Percentiles rank a stretch among this genome's conserved stretches.
Evolutionary conservation across 1,140 invertebrate species (phyloP).

Genomic region (Trachymyrmex septentrionalis): DNA sequence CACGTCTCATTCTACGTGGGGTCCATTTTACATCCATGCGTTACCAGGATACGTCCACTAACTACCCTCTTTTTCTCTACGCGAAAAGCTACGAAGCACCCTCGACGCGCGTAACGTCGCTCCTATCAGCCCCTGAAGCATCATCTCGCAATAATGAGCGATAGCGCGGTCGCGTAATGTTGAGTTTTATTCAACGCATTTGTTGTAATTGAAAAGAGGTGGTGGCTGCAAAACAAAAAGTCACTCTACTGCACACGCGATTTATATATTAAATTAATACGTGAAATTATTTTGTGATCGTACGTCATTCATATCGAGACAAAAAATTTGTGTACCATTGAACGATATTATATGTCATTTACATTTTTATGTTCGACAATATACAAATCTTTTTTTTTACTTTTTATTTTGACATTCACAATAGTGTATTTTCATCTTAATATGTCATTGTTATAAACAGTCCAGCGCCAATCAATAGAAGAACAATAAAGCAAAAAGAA

Average conservation of each 20-base stretch:
- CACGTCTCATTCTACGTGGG: background rate
- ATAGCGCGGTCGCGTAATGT: constrained; percentile 43
- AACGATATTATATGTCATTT: background rate
- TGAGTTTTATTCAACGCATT: constrained; percentile 13
- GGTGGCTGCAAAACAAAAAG: background rate
- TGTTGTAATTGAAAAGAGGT: background rate
- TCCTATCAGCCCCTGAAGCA: constrained; percentile 2
- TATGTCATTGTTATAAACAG: background rate
- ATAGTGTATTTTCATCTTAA: background rate
- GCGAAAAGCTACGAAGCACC: constrained; percentile 48
- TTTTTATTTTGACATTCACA: background rate
- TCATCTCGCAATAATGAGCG: constrained; percentile 53
- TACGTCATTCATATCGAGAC: too few relatives aligned
- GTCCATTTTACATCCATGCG: constrained; percentile 40
- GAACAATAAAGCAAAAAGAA: background rate
- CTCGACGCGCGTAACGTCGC: constrained; percentile 27
- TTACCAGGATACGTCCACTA: constrained; percentile 71
- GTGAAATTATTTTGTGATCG: background rate
- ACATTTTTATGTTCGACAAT: background rate
- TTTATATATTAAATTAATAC: constrained; percentile 8
- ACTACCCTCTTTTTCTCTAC: constrained; percentile 71
- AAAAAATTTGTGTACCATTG: too few relatives aligned
- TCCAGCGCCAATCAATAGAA: background rate
- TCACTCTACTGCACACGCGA: background rate
- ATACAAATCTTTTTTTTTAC: background rate